Evolutionary conservation across 1,140 invertebrate genomes (phyloP), one percentile per base, ranked within the genome.

Genomic region (Hylaeus anthracinus): DNA sequence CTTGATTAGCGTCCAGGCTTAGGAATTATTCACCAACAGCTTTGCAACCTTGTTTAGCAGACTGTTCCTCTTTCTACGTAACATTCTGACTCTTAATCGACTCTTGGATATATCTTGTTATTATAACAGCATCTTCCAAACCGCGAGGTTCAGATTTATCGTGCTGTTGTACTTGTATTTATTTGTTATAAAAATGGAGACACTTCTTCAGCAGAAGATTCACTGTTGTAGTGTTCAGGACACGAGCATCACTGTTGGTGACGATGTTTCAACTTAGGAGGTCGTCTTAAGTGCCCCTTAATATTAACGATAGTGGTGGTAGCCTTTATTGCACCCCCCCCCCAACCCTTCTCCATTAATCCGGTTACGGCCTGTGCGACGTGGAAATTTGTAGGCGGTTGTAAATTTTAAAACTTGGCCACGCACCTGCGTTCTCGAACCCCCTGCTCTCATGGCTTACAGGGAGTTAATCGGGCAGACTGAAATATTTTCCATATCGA

Each of bases 321-420:
- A 43, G 69, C 71, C 76, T 72, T 86, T 81, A 87, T 88, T 87
- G 86, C 84, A 79, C 66, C 69, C 73, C 56, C 45, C 51, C 60
- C 10, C 51, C 26, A 26, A 0, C 26, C 26, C 26, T 26, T 26
- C 9, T 51, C 63, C 86, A 84, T 86, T 87, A 86, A 85, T 86
- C 72, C 82, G 63, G 74, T 87, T 84, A 86, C 63, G 58, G 73
- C 41, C 51, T 74, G 56, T 43, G 37, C 60, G 43, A 3, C 9
- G 56, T 60, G 77, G 79, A 85, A 85, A 87, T 84, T 88, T 86
- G 67, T 79, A 56, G 79, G 45, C 14, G 58, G 72, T 73, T 72
- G 73, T 89, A 86, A 89, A 89, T 88, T 88, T 88, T 88, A 87
- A 88, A 87, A 89, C 71, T 78, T 73, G 77, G 61, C 53, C 77